phyloP scores from a whole-genome alignment of 2,113 vertebrate species.

The Mola mola region DNA sequence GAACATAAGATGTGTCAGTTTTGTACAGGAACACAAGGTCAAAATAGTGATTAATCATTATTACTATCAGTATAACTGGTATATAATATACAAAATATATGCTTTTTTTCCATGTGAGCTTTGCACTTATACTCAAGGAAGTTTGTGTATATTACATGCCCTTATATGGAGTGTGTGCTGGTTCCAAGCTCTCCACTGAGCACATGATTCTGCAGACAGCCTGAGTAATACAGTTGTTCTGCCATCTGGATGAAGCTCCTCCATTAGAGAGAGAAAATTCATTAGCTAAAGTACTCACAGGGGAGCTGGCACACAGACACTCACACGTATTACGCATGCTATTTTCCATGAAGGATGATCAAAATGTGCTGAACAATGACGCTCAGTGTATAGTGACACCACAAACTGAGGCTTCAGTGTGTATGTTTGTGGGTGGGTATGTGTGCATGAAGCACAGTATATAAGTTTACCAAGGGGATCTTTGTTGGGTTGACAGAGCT shows the following conservation, averaged over 20 bases:
- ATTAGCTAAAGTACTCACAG: slow-evolving; percentile 71
- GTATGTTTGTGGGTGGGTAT: slow-evolving; percentile 18
- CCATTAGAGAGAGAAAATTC: slow-evolving; percentile 64
- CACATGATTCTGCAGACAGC: slow-evolving; percentile 33
- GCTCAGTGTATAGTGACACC: slow-evolving; percentile 20
- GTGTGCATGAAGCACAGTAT: slow-evolving; percentile 2
- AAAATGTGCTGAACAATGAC: slow-evolving; percentile 43
- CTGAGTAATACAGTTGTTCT: slow-evolving; percentile 36
- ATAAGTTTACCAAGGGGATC: slow-evolving; percentile 33
- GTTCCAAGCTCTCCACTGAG: slow-evolving; percentile 12
- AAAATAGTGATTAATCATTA: not conserved
- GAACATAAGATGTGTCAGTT: no score
- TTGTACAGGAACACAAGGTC: not conserved
- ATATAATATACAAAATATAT: not conserved
- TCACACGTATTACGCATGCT: slow-evolving; percentile 12
- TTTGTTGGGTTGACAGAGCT: slow-evolving; percentile 55
- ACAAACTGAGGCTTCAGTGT: slow-evolving; percentile 8
- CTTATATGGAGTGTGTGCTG: slow-evolving; percentile 1
- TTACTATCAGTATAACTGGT: not conserved
- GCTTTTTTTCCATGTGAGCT: slow-evolving; percentile 6
- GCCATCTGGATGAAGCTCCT: slow-evolving; percentile 51
- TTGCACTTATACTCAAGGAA: not conserved
- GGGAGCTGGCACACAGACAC: slow-evolving; percentile 37
- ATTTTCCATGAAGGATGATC: slow-evolving; percentile 47
- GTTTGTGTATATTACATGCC: not conserved